Evolutionary conservation across 2,797 vertebrate species (phyloP), one percentile per base, ranked within the genome.

Genomic region (Psittacula echo): DNA sequence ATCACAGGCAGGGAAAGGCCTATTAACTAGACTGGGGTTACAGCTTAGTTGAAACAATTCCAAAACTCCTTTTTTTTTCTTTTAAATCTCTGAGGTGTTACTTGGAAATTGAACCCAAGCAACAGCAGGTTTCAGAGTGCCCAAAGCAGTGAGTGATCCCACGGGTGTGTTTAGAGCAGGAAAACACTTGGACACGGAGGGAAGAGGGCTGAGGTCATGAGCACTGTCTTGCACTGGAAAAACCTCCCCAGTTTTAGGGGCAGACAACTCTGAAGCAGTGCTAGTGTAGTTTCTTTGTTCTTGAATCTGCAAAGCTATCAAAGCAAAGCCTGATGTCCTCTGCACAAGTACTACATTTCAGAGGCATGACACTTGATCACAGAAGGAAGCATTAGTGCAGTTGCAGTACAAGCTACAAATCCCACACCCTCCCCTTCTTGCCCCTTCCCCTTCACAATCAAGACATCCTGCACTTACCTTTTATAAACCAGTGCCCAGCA

Each of bases 201-300:
- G 42, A 68, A 68, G 0, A 8, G 34, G 32, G 41, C 73, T 27
- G 42, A 67, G 56, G 62, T 80, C 37, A 9, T 0, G 1, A 42
- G 65, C 47, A 4, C 42, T 1, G 1, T 13, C 67, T 9, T 4
- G n/a, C 23, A 26, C 26, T 58, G 56, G 44, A 71, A 79, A 68
- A 51, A 4, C 0, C 24, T 56, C 66, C 17, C 0, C 5, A 32
- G 18, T 26, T 79, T 83, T 21, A 56, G 27, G 39, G 41, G 20
- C 2, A 70, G n/a, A 10, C 0, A 1, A 62, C 45, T 7, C 37
- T 26, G 14, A 48, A 77, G 56, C 48, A 68, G 32, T 23, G 29
- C 14, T 47, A 34, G 19, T 1, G 7, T 3, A 30, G 39, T 20
- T 58, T 58, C 45, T 39, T 23, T 14, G 14, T 30, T 79, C 51